Percentiles rank a stretch among this genome's conserved stretches.
Conservation (phyloP, 1,140 invertebrate genomes). For the Orchestia grillus region DNA sequence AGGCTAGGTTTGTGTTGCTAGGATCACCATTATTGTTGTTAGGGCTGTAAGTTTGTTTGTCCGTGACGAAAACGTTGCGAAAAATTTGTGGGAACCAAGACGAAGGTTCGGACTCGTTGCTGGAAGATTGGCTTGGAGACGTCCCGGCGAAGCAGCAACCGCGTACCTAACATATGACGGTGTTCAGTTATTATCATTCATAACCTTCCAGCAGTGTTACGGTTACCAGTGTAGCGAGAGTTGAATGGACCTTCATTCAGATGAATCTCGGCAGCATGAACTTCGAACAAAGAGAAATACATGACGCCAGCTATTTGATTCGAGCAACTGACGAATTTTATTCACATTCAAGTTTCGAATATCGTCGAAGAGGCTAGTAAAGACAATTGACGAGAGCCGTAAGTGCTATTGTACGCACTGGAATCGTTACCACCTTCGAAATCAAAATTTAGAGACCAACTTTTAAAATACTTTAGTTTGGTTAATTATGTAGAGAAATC, state of each 20-base stretch:
- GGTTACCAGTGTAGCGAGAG: neutral
- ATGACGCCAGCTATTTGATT: neutral
- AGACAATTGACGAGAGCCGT: neutral
- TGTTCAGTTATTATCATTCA: neutral
- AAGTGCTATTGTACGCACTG: neutral
- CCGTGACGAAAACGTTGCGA: constrained; percentile 65
- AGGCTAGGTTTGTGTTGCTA: constrained; percentile 39
- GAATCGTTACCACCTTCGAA: constrained; percentile 16
- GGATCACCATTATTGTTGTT: constrained; percentile 58
- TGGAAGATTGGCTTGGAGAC: constrained; percentile 28
- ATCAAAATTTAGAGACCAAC: neutral
- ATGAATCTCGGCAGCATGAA: neutral
- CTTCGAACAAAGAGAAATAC: neutral
- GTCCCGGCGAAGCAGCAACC: constrained; percentile 49
- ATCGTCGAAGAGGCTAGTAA: neutral
- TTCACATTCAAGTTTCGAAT: neutral
- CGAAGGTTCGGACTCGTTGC: constrained; percentile 53
- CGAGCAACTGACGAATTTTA: neutral
- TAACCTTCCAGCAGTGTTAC: neutral
- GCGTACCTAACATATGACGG: constrained; percentile 48
- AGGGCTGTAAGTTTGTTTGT: constrained; percentile 68
- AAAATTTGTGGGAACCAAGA: constrained; percentile 67
- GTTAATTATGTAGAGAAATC: neutral
- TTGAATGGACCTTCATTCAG: neutral
- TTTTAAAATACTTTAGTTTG: neutral